These are phyloP conservation scores for Lepidurus arcticus DNA, from an alignment of 1,140 invertebrate genomes.

Conservation along the genomic window DNA sequence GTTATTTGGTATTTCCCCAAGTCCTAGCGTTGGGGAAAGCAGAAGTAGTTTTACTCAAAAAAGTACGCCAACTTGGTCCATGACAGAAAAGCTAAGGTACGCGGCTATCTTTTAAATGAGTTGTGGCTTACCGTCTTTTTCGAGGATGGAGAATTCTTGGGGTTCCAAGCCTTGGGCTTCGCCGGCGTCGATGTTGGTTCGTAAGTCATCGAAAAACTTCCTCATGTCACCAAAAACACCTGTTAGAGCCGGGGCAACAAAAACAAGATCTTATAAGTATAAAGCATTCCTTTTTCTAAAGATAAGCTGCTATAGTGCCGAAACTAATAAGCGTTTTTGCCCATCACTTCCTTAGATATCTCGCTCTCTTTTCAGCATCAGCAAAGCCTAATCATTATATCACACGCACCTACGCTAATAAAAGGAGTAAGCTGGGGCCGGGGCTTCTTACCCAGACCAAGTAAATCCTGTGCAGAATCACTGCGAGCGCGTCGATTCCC, in stretches of 20 bases:
- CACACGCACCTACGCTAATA: conserved; percentile 33
- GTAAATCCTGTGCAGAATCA: conserved; percentile 21
- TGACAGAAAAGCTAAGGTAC: too few relatives aligned
- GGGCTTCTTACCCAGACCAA: conserved; percentile 29
- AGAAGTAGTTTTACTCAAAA: too few relatives aligned
- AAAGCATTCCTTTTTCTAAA: background rate
- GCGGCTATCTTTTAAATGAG: too few relatives aligned
- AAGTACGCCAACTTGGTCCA: too few relatives aligned
- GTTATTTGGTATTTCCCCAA: too few relatives aligned
- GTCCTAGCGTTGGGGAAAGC: too few relatives aligned
- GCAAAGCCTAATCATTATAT: background rate
- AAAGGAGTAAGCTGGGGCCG: conserved; percentile 29
- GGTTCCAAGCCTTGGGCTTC: background rate
- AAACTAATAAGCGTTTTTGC: conserved; percentile 11
- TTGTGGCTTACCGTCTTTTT: background rate
- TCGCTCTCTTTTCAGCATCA: background rate
- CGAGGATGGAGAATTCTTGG: conserved; percentile 10
- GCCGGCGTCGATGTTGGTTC: conserved; percentile 21
- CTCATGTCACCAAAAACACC: conserved; percentile 34
- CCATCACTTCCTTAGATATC: background rate
- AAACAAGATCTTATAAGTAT: background rate
- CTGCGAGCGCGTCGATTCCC: conserved; percentile 15
- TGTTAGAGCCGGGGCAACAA: conserved; percentile 16
- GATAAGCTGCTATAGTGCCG: conserved; percentile 4
- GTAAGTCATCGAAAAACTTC: conserved; percentile 33